These are phyloP conservation scores for Epicampocera succincta DNA, from an alignment of 2,888 invertebrate species.

Conservation along the genomic window DNA sequence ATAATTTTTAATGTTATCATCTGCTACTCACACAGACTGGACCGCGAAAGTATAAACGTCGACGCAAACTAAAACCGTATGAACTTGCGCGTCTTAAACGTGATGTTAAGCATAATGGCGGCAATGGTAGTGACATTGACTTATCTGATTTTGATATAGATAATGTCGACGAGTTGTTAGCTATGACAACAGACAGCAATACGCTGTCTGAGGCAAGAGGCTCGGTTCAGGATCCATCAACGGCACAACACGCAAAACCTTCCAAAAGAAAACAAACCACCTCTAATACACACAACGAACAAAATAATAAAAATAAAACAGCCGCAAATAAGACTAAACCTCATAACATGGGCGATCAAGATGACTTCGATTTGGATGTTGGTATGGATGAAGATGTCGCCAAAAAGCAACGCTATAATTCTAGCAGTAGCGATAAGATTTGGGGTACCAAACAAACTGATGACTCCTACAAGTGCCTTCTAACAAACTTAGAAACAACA, in stretches of 20 bases:
- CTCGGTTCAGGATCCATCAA: slow-evolving; percentile 38
- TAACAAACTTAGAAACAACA: slow-evolving; percentile 82
- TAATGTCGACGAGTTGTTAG: slow-evolving; percentile 81
- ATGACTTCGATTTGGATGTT: slow-evolving; percentile 62
- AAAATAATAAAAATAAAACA: slow-evolving; percentile 50
- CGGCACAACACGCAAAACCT: neutral
- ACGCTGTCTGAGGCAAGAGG: slow-evolving; percentile 48
- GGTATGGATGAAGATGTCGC: slow-evolving; percentile 35
- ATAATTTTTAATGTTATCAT: too few species aligned
- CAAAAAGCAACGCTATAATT: slow-evolving; percentile 73
- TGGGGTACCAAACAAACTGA: slow-evolving; percentile 80
- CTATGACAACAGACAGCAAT: slow-evolving; percentile 71
- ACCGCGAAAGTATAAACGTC: slow-evolving; percentile 90
- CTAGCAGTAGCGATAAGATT: slow-evolving; percentile 73
- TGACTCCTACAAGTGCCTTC: slow-evolving; percentile 81
- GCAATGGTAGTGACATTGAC: slow-evolving; percentile 77
- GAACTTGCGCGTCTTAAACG: slow-evolving; percentile 82
- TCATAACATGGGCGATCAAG: slow-evolving; percentile 36
- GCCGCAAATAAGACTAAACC: slow-evolving; percentile 11
- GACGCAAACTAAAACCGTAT: slow-evolving; percentile 88
- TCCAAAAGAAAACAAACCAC: slow-evolving; percentile 36
- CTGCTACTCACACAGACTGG: slow-evolving; percentile 83
- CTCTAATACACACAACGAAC: neutral
- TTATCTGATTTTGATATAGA: slow-evolving; percentile 80
- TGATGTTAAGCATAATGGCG: slow-evolving; percentile 75